Evolutionary conservation across 23 tunicate genomes (phyloP), one percentile per base, ranked within the genome.

Genomic region (Halocynthia roretzi): DNA sequence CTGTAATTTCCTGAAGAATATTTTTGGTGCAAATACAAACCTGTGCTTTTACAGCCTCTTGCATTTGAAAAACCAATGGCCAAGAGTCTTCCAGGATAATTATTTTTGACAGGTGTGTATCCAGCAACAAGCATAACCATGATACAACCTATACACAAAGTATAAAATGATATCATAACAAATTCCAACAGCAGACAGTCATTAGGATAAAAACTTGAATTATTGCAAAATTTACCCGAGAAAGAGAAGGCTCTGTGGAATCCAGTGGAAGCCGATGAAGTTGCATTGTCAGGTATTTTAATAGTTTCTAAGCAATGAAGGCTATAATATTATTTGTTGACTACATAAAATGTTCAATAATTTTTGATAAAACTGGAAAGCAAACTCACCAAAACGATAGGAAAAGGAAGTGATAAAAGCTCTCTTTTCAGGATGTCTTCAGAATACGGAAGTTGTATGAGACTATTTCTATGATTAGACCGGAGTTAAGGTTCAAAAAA

Each of bases 51-150:
- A 74, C 78, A 48, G 78, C 78, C 56, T 54, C 50, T 48, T 74
- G 64, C 56, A 74, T 22, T 56, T 56, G 19, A 52, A n/a, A 5
- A n/a, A 74, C 56, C 65, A 48, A n/a, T 7, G 78, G 78, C 78
- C 78, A 74, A 8, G 64, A 74, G 31, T 74, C 62, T 74, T 74
- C 78, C 78, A 74, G 56, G 64, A 74, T 53, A 8, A 74, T 56
- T 12, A 74, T 74, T 74, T 74, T 62, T 8, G 78, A 54, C 10
- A 74, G 5, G 63, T 74, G 78, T 54, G 78, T 21, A 74, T 74
- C 78, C 48, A 74, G 15, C 60, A 74, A 12, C 14, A 74, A 19
- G 10, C 62, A 14, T 8, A 74, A 64, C 78, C 78, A 74, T 12
- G 9, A 18, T 54, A 74, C 31, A 10, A 74, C 78, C 78, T 74